These are phyloP conservation scores for Diorhabda sublineata DNA, from an alignment of 1,140 invertebrate genomes.

Conservation along the genomic window DNA sequence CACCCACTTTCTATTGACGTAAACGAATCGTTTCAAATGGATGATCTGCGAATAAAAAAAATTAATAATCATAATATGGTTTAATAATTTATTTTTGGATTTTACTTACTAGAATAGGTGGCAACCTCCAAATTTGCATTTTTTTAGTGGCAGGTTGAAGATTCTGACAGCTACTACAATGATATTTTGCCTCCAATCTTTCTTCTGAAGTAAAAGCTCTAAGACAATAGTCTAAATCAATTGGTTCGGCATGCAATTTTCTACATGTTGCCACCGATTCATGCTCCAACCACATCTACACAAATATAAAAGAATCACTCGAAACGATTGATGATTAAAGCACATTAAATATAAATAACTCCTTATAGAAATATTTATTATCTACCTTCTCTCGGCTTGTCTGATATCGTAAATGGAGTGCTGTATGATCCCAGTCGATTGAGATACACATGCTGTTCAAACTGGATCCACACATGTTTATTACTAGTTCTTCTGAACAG, in stretches of 20 bases:
- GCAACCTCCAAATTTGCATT: slow-evolving; percentile 83
- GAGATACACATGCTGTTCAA: slow-evolving; percentile 54
- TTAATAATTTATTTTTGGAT: too few species aligned
- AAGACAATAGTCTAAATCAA: slow-evolving; percentile 75
- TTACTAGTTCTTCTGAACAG: slow-evolving; percentile 54
- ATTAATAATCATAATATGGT: too few species aligned
- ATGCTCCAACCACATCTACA: slow-evolving; percentile 67
- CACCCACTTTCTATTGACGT: slow-evolving; percentile 84
- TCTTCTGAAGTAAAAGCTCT: slow-evolving; percentile 83
- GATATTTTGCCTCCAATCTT: slow-evolving; percentile 78
- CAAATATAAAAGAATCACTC: slow-evolving; percentile 17
- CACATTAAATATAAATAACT: slow-evolving; percentile 5
- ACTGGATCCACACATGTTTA: slow-evolving; percentile 38
- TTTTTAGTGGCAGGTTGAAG: slow-evolving; percentile 83
- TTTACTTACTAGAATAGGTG: slow-evolving; percentile 71
- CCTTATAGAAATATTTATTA: background rate
- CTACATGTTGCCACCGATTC: slow-evolving; percentile 64
- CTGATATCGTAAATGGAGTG: slow-evolving; percentile 83
- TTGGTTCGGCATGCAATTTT: slow-evolving; percentile 69
- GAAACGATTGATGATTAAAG: background rate
- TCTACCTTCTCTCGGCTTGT: slow-evolving; percentile 70
- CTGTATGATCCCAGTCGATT: slow-evolving; percentile 88
- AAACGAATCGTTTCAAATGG: slow-evolving; percentile 86
- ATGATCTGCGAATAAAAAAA: slow-evolving; percentile 63
- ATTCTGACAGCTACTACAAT: slow-evolving; percentile 75